Evolutionary conservation across 2,888 invertebrate genomes (phyloP).

Genomic region (Lottia gigantea): DNA sequence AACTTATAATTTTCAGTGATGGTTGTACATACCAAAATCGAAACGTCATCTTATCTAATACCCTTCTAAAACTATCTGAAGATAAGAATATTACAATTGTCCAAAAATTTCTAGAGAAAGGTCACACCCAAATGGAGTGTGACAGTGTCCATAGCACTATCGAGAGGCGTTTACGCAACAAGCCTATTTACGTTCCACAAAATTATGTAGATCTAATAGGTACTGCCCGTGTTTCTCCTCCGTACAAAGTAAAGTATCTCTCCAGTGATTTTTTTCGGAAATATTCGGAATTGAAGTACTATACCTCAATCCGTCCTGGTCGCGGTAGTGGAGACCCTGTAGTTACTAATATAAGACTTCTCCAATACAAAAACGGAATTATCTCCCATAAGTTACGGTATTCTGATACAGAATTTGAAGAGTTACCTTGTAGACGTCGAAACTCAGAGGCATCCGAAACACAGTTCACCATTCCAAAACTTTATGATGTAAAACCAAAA

Average conservation of each 20-base stretch:
- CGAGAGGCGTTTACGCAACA: not conserved
- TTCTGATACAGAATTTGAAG: not conserved
- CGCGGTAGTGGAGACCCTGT: constrained; percentile 22
- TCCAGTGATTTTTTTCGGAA: constrained; percentile 25
- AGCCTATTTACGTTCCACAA: not conserved
- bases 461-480: not conserved
- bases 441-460: not conserved
- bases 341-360: constrained; percentile 23
- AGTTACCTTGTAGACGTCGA: not conserved
- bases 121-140: not conserved
- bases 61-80: no score
- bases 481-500: not conserved
- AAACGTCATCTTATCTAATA: no score
- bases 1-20: no score
- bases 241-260: constrained; percentile 25
- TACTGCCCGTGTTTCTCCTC: not conserved
- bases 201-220: not conserved
- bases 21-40: no score
- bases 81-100: no score
- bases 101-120: not conserved
- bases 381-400: not conserved
- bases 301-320: constrained; percentile 26
- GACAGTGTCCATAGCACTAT: no score
- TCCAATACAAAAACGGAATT: not conserved
- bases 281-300: constrained; percentile 19